Evolutionary conservation across 2,113 vertebrate genomes (phyloP), one percentile per base, ranked within the genome.

Genomic region (Garra rufa): DNA sequence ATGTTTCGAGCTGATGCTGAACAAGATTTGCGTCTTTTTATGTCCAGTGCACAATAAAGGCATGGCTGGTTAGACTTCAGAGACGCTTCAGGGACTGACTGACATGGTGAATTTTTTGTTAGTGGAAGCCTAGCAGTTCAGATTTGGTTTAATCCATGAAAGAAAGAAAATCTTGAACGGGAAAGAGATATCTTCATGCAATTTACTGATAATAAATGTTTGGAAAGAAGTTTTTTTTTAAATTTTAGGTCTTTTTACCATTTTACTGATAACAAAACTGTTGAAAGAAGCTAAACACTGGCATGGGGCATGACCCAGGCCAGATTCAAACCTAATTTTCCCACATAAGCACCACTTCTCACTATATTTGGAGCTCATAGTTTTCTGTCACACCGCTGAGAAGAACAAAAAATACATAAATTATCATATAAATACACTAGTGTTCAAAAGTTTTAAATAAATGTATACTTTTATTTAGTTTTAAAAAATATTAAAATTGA

Each of bases 1-100:
- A 91, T 90, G 70, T 86, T 88, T 86, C 86, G 85, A 76, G 41
- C 76, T 73, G 24, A 78, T 63, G 76, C 85, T 80, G 88, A 84
- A 85, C 82, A 87, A 86, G 77, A 73, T 81, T 10, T 69, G 50
- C 19, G n/a, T 85, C 70, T 75, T 59, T 19, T 28, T 83, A 26
- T 4, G 24, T n/a, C 55, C 15, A 9, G 26, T 0, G 9, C 6
- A 74, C 43, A 48, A 74, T 48, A 26, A 44, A 74, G 7, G 3
- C n/a, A 43, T 4, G 10, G 57, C 10, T 43, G 38, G 19, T 70
- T 43, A 43, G 67, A 69, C 30, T 21, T 21, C 30, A 69, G 65
- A 28, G 59, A 63, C 14, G 26, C 59, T 63, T 8, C 17, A 21
- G 48, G 2, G 26, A 9, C 34, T 34, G 15, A 9, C 1, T 67